A percentile compares a stretch with the other conserved stretches of the same genome.
Evolutionary conservation across 2,888 invertebrate genomes (phyloP).

Genomic region (Syrphus vitripennis): DNA sequence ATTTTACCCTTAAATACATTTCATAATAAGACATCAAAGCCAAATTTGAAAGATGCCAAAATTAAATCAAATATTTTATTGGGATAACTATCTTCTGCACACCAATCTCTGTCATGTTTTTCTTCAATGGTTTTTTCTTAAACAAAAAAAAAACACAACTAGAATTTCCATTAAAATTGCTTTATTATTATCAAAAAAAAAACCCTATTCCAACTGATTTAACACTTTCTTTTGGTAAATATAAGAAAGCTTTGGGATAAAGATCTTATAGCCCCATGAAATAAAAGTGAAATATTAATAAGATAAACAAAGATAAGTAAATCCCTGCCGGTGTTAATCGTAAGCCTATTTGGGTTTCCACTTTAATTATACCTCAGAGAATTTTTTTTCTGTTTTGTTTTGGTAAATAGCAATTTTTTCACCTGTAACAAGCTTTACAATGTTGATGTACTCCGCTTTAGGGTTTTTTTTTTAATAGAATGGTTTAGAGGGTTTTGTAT

Average conservation of each 20-base stretch:
- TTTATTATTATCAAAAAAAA: not conserved
- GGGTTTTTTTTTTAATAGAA: not conserved
- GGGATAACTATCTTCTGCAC: too few relatives aligned
- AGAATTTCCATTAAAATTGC: not conserved
- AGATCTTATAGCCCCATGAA: not conserved
- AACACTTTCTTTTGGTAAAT: not conserved
- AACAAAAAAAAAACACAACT: too few relatives aligned
- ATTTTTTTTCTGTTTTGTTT: too few relatives aligned
- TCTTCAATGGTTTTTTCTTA: too few relatives aligned
- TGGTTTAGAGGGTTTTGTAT: not conserved
- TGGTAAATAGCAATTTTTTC: slow-evolving; percentile 4
- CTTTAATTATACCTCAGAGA: slow-evolving; percentile 48
- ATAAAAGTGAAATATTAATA: slow-evolving; percentile 30
- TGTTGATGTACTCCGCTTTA: not conserved
- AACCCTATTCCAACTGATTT: not conserved
- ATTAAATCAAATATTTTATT: too few relatives aligned
- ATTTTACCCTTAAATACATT: too few relatives aligned
- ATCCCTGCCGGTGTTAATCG: slow-evolving; percentile 10
- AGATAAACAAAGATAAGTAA: slow-evolving; percentile 19
- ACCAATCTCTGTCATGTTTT: too few relatives aligned
- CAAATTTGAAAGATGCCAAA: too few relatives aligned
- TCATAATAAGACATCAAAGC: too few relatives aligned
- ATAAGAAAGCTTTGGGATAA: not conserved
- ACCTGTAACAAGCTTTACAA: not conserved
- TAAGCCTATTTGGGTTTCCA: slow-evolving; percentile 41